Evolutionary conservation across 2,888 invertebrate genomes (phyloP).

Genomic region (Netelia fuscicornis): DNA sequence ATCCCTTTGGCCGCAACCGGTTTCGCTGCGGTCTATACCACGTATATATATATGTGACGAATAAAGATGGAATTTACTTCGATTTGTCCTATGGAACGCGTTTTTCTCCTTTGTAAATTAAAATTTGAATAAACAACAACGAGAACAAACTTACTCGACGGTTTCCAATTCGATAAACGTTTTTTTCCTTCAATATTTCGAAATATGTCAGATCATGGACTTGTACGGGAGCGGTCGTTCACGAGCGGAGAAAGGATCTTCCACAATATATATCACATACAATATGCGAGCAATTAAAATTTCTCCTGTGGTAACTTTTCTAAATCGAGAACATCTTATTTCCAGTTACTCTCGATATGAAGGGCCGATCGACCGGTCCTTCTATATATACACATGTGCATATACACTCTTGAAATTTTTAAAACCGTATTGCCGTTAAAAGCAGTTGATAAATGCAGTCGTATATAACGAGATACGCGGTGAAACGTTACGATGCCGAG

Average conservation of each 20-base stretch:
- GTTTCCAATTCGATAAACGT: background rate
- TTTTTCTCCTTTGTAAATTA: background rate
- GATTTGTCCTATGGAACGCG: background rate
- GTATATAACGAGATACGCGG: too few relatives aligned
- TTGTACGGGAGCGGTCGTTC: slow-evolving; percentile 17
- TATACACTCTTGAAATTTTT: background rate
- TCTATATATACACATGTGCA: background rate
- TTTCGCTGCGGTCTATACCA: slow-evolving; percentile 14
- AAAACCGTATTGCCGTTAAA: too few relatives aligned
- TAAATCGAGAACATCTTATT: slow-evolving; percentile 29
- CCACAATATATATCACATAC: background rate
- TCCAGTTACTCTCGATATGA: slow-evolving; percentile 2
- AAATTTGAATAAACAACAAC: background rate
- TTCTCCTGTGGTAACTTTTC: slow-evolving; percentile 24
- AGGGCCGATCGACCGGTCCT: slow-evolving; percentile 30
- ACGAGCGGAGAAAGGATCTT: slow-evolving; percentile 45
- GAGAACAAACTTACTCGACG: background rate
- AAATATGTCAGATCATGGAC: slow-evolving; percentile 13
- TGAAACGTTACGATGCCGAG: too few relatives aligned
- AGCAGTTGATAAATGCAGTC: too few relatives aligned
- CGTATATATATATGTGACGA: background rate
- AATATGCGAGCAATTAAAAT: slow-evolving; percentile 19
- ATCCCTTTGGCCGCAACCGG: slow-evolving; percentile 44
- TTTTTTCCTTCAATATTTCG: background rate
- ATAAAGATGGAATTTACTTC: background rate